phyloP scores from a whole-genome alignment of 2,113 vertebrate genomes.

The Callocephalon fimbriatum region DNA sequence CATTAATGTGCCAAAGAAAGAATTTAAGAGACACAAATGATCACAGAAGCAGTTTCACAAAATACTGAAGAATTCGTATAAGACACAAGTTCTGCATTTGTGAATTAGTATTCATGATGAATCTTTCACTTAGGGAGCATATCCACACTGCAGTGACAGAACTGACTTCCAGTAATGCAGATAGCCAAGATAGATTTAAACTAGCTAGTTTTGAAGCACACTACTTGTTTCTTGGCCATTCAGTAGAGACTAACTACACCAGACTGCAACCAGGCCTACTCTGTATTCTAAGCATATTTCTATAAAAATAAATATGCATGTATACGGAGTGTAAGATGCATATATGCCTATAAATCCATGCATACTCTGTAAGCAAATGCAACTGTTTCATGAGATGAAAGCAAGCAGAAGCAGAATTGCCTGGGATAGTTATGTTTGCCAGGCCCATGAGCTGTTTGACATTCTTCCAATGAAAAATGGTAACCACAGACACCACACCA shows the following conservation, averaged over 20 bases:
- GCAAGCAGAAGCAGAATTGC: not conserved
- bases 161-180: not conserved
- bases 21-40: not conserved
- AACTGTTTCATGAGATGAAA: not conserved
- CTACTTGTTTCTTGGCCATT: not conserved
- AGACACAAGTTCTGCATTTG: not conserved
- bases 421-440: constrained; percentile 30
- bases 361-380: not conserved
- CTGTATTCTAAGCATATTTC: not conserved
- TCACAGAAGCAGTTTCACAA: not conserved
- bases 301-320: not conserved
- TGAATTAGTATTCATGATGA: not conserved
- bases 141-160: not conserved
- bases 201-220: not conserved
- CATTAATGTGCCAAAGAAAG: not conserved
- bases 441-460: constrained; percentile 41
- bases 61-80: not conserved
- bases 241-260: not conserved
- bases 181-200: not conserved
- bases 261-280: not conserved
- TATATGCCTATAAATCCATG: not conserved
- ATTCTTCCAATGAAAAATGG: constrained; percentile 38
- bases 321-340: not conserved
- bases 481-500: constrained; percentile 42
- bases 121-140: not conserved